phyloP scores from a whole-genome alignment of 2,113 vertebrate genomes.

The Paralichthys olivaceus region DNA sequence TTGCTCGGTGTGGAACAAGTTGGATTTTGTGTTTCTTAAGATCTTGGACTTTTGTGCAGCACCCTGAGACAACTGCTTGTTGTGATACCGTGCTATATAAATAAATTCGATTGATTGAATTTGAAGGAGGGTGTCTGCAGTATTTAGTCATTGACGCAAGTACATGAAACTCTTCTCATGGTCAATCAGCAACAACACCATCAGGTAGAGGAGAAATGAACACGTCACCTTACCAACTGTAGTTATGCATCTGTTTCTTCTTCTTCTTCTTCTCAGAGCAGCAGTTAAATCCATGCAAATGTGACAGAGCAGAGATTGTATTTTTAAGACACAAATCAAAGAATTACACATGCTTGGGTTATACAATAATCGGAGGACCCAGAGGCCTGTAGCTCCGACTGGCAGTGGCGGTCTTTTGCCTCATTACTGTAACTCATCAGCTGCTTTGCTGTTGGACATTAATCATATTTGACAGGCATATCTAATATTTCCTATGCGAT shows the following conservation, averaged over 20 bases:
- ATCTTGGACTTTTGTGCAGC: too few species aligned
- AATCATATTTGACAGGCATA: constrained; percentile 63
- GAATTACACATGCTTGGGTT: neutral
- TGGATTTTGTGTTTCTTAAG: too few species aligned
- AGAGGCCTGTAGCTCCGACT: neutral
- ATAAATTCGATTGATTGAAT: too few species aligned
- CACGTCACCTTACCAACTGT: neutral
- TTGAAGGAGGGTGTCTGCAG: too few species aligned
- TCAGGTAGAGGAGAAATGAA: neutral
- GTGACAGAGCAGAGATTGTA: neutral
- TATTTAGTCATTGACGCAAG: too few species aligned
- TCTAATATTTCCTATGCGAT: constrained; percentile 60
- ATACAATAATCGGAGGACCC: neutral
- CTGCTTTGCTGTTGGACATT: constrained; percentile 41
- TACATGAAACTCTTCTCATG: neutral
- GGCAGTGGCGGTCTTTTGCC: constrained; percentile 2
- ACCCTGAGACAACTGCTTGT: too few species aligned
- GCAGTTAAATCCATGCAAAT: neutral
- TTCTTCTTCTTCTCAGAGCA: neutral
- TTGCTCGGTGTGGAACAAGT: too few species aligned
- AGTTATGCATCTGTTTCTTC: neutral
- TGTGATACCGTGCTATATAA: too few species aligned
- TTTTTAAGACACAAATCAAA: neutral
- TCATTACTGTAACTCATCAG: constrained; percentile 29
- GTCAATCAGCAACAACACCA: neutral